Conservation (phyloP, 2,888 invertebrate genomes). For the Phasia obesa region DNA sequence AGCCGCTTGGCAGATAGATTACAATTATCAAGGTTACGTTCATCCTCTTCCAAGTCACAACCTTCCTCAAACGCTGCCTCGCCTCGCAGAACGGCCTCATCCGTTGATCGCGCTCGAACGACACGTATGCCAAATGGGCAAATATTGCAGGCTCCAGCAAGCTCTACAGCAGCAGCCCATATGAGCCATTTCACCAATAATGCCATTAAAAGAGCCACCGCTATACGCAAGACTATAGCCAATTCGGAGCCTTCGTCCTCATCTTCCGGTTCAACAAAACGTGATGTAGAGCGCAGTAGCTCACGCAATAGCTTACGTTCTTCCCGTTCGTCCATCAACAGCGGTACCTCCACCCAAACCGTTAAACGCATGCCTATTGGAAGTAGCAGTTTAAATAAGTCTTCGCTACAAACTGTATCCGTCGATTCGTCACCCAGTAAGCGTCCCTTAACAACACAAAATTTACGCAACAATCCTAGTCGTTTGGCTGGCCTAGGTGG, state of each 20-base stretch:
- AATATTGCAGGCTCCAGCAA: constrained; percentile 85
- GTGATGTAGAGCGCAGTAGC: constrained; percentile 89
- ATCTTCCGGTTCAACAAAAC: constrained; percentile 73
- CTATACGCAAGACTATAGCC: constrained; percentile 61
- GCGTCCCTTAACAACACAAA: constrained; percentile 84
- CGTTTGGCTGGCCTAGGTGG: constrained; percentile 78
- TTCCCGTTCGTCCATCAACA: constrained; percentile 92
- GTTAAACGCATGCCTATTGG: constrained; percentile 86
- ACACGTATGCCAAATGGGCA: constrained; percentile 82
- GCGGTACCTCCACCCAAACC: constrained; percentile 90
- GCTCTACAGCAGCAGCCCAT: constrained; percentile 70
- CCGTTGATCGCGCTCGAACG: constrained; percentile 87
- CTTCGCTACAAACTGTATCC: constrained; percentile 81
- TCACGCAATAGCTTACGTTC: constrained; percentile 91
- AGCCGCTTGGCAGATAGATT: constrained; percentile 75
- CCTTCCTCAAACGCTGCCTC: constrained; percentile 37
- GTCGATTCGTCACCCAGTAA: constrained; percentile 81
- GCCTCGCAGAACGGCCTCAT: constrained; percentile 69
- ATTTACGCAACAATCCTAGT: constrained; percentile 44
- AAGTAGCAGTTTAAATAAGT: constrained; percentile 68
- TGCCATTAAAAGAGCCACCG: constrained; percentile 71
- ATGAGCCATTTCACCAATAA: constrained; percentile 72
- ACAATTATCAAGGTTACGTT: constrained; percentile 74
- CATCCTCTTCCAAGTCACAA: constrained; percentile 58
- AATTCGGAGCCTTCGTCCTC: constrained; percentile 72